Percentiles rank a stretch among this genome's conserved stretches.
phyloP scores from a whole-genome alignment of 2,888 invertebrate genomes.

The Scaptomyza tumidula region DNA sequence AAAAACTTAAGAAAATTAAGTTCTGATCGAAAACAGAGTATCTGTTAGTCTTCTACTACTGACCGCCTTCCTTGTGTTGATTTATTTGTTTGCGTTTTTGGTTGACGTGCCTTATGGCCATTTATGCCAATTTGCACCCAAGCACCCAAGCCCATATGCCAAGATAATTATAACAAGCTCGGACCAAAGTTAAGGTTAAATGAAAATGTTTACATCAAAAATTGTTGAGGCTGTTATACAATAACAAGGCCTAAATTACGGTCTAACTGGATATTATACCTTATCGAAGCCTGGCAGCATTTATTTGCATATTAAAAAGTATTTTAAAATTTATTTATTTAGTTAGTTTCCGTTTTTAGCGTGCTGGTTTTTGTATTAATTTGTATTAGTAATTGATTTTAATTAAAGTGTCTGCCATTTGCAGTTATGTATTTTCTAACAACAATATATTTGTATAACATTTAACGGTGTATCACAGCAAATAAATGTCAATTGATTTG shows the following conservation, averaged over 20 bases:
- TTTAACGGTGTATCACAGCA: constrained; percentile 57
- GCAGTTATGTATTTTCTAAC: constrained; percentile 36
- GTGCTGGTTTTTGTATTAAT: neutral
- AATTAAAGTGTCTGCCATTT: constrained; percentile 37
- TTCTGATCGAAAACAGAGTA: constrained; percentile 10
- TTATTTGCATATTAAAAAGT: constrained; percentile 1
- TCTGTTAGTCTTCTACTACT: constrained; percentile 4
- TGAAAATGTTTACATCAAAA: constrained; percentile 64
- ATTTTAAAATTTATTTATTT: constrained; percentile 8
- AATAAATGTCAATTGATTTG: constrained; percentile 31
- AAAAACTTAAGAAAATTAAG: too few species aligned
- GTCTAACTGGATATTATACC: neutral
- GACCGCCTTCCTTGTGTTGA: constrained; percentile 34
- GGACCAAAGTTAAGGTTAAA: constrained; percentile 29
- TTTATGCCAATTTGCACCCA: constrained; percentile 77
- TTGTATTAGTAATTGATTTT: constrained; percentile 33
- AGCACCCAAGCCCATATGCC: constrained; percentile 34
- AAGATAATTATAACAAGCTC: constrained; percentile 36
- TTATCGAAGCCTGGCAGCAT: neutral
- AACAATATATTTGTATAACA: constrained; percentile 31
- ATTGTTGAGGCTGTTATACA: constrained; percentile 20
- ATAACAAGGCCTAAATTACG: neutral
- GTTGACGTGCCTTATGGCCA: constrained; percentile 40
- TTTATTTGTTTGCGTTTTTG: constrained; percentile 71
- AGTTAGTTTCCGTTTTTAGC: constrained; percentile 11